Conservation (phyloP, 2,888 invertebrate species). For the Pomacea canaliculata region DNA sequence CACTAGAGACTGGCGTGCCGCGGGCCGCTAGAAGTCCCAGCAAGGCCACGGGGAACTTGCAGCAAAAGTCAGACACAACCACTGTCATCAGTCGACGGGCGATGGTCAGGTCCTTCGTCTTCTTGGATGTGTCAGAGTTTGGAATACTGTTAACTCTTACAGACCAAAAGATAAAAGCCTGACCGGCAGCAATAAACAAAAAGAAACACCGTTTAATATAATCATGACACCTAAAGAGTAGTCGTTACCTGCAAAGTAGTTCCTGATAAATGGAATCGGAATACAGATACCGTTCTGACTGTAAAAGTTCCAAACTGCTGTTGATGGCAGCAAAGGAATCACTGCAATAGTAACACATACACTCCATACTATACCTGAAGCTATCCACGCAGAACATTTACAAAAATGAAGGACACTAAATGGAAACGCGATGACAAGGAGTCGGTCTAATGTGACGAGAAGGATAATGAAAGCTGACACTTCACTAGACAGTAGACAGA, state of each 20-base stretch:
- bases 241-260: constrained; percentile 64
- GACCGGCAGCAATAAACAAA: constrained; percentile 59
- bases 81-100: too few relatives aligned
- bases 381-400: constrained; percentile 40
- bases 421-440: constrained; percentile 76
- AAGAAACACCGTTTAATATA: constrained; percentile 61
- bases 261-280: constrained; percentile 63
- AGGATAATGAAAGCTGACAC: too few relatives aligned
- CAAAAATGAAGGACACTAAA: constrained; percentile 48
- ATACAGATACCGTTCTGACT: constrained; percentile 63
- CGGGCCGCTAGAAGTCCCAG: too few relatives aligned
- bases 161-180: constrained; percentile 61
- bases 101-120: too few relatives aligned
- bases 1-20: too few relatives aligned
- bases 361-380: constrained; percentile 51
- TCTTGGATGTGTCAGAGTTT: too few relatives aligned
- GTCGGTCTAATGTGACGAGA: constrained; percentile 77
- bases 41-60: too few relatives aligned
- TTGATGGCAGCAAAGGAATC: constrained; percentile 56
- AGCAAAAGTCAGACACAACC: too few relatives aligned
- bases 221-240: constrained; percentile 64
- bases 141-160: constrained; percentile 16
- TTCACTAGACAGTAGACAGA: too few relatives aligned
- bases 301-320: constrained; percentile 51
- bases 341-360: constrained; percentile 51